Base-by-base conservation (phyloP, 2,113 vertebrate species). In the Euleptes europaea region DNA sequence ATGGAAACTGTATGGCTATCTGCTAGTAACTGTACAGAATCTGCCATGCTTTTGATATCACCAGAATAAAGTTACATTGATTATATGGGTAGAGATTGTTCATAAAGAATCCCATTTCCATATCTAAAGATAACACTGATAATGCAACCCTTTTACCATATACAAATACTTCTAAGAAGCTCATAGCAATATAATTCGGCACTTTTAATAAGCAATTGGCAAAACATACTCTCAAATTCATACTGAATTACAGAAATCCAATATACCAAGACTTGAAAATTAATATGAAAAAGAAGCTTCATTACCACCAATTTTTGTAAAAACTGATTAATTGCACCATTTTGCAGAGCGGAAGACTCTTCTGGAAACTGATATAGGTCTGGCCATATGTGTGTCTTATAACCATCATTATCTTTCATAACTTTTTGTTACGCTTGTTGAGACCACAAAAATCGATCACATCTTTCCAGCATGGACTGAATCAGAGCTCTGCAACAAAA, bases 381-480 rank as follows among this genome's bases (percentile, higher is more conserved):
- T 91, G 80, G 83, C 91, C 89, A 85, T 92, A 91, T 14, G 84
- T 88, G 5, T 35, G 69, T 66, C 31, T 89, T 60, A 86, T 65
- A 72, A 5, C 88, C 85, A 38, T 72, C 80, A 66, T 47, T 74
- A 65, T 80, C 88, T 78, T 80, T 71, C 63, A 78, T 74, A 63
- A 74, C 66, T 84, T 40, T 82, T 72, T 81, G 51, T 94, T 94
- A 99, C 38, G 97, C 97, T 75, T 99, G 98, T 90, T 99, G 98
- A 91, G 99, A 99, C 98, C 98, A 99, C 66, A 99, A 95, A 93
- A 98, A 99, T 13, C 98, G 97, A 89, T 99, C 98, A 82, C 98
- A 99, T 75, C 97, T 98, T 94, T 99, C 98, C 78, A 99, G 91
- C 98, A 99, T 99, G 84, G 96, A 97, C 95, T 99, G 99, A 92